Conservation (phyloP, 2,797 vertebrate species). For the Rhincodon typus region DNA sequence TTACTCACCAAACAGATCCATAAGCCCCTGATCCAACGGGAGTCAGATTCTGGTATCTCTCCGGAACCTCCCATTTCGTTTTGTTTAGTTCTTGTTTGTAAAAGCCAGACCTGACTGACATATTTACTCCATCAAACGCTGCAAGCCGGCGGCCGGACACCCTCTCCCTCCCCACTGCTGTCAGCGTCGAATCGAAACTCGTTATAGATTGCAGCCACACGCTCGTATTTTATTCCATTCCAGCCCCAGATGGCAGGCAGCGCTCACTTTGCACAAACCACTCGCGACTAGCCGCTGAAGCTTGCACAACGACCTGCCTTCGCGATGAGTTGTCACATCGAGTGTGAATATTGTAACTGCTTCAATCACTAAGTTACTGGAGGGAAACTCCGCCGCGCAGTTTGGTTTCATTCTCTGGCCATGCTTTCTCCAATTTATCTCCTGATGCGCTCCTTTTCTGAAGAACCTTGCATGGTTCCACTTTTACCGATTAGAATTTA, state of each 20-base stretch:
- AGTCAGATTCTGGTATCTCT: slow-evolving; percentile 85
- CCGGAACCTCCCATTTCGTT: slow-evolving; percentile 92
- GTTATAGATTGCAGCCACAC: slow-evolving; percentile 9
- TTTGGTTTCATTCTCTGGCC: not conserved
- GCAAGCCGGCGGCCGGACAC: not conserved
- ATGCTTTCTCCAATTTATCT: not conserved
- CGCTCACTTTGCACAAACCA: not conserved
- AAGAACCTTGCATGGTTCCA: not conserved
- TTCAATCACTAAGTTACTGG: not conserved
- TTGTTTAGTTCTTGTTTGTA: slow-evolving; percentile 90
- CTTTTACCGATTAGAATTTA: not conserved
- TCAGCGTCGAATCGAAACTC: slow-evolving; percentile 20
- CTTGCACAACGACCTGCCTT: not conserved
- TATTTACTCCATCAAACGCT: slow-evolving; percentile 44
- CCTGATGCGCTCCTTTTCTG: too few relatives aligned
- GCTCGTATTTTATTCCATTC: not conserved
- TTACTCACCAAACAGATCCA: slow-evolving; percentile 85
- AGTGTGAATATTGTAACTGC: not conserved
- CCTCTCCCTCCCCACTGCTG: not conserved
- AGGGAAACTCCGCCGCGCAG: not conserved
- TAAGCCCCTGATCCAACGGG: slow-evolving; percentile 92
- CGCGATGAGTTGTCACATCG: not conserved
- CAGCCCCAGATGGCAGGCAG: not conserved
- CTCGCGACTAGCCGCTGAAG: too few relatives aligned
- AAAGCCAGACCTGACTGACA: slow-evolving; percentile 78